phyloP scores from a whole-genome alignment of 2,797 vertebrate species.

The Acomys russatus region DNA sequence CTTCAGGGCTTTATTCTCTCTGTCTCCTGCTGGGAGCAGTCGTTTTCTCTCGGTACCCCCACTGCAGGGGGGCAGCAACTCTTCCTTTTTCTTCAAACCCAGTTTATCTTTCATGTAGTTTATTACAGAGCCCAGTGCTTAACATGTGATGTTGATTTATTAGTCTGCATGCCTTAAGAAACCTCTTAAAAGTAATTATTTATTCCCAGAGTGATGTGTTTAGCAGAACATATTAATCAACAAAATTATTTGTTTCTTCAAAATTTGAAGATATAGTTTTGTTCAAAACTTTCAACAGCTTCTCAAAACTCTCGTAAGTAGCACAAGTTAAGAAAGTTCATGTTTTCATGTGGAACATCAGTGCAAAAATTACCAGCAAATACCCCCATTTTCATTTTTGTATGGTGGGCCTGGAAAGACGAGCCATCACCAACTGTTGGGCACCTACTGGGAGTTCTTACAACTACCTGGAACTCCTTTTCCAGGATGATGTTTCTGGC shows the following conservation, averaged over 20 bases:
- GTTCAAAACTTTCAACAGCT: background rate
- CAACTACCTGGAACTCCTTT: background rate
- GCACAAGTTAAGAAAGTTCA: background rate
- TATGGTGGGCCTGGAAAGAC: background rate
- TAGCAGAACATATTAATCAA: background rate
- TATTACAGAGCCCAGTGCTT: background rate
- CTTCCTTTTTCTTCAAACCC: background rate
- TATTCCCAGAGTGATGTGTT: background rate
- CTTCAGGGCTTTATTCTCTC: rapidly evolving
- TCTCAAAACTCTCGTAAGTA: background rate
- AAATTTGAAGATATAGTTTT: background rate
- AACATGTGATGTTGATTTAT: background rate
- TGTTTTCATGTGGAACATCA: background rate
- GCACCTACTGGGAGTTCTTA: background rate
- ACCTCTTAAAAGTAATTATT: background rate
- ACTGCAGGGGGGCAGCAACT: background rate
- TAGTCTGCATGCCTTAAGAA: background rate
- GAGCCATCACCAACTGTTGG: background rate
- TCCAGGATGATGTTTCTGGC: background rate
- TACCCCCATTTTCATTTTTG: background rate
- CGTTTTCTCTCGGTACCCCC: no score
- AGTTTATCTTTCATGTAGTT: background rate
- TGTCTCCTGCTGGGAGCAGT: background rate
- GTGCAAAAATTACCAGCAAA: background rate
- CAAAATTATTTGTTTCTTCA: background rate